Evolutionary conservation across 2,113 vertebrate species (phyloP).

Genomic region (Leucosticte australis): DNA sequence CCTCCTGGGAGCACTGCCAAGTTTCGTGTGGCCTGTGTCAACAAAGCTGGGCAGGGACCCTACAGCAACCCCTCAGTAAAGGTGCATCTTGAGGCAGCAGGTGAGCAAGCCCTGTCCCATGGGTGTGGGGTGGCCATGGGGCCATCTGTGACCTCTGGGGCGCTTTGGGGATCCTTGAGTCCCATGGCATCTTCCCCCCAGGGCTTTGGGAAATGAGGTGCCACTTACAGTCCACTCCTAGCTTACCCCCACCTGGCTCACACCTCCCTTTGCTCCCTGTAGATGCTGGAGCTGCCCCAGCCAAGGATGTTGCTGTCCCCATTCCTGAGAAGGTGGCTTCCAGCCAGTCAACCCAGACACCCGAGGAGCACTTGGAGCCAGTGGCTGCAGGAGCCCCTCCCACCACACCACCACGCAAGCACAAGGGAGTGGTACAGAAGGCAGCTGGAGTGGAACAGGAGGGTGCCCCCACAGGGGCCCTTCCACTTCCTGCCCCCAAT

Average conservation of each 20-base stretch:
- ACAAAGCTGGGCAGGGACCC: conserved; percentile 94
- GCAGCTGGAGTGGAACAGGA: not conserved
- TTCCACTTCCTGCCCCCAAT: not conserved
- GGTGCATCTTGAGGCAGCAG: conserved; percentile 78
- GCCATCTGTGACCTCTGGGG: not conserved
- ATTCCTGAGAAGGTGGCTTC: conserved; percentile 18
- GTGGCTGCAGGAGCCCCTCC: not conserved
- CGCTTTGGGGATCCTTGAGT: not conserved
- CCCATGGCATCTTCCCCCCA: not conserved
- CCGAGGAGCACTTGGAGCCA: not conserved
- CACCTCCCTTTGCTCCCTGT: not conserved
- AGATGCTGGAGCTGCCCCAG: conserved; percentile 76
- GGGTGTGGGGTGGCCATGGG: fast-evolving
- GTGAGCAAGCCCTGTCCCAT: conserved; percentile 25
- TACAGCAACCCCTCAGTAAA: conserved; percentile 87
- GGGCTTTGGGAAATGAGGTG: not conserved
- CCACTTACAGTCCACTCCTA: not conserved
- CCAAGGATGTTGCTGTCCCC: conserved; percentile 60
- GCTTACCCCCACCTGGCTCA: not conserved
- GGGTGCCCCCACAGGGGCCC: fast-evolving
- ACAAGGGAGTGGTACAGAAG: conserved; percentile 46
- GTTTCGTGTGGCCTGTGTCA: conserved; percentile 94
- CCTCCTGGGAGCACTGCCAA: conserved; percentile 74
- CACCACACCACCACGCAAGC: conserved; percentile 51
- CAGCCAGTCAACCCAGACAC: conserved; percentile 17